These are phyloP conservation scores for Furnarius figulus DNA, from an alignment of 2,113 vertebrate genomes.

Conservation along the genomic window DNA sequence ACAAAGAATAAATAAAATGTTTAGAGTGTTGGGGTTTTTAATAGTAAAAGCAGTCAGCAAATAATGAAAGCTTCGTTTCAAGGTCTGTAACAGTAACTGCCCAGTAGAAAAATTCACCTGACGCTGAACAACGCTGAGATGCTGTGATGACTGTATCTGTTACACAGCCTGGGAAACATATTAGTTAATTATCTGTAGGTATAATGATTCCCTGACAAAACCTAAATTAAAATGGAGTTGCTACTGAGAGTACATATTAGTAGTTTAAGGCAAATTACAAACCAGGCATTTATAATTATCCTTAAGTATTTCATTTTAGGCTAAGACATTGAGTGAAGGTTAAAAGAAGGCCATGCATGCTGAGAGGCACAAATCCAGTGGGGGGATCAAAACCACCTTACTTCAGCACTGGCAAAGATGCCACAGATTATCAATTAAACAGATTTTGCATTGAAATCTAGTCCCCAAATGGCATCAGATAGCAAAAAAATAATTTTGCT, in stretches of 20 bases:
- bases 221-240: constrained; percentile 11
- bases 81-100: not conserved
- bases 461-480: not conserved
- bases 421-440: not conserved
- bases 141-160: not conserved
- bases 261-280: constrained; percentile 11
- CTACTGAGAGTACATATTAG: not conserved
- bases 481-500: constrained; percentile 41
- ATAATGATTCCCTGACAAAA: constrained; percentile 27
- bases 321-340: not conserved
- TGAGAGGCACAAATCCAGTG: not conserved
- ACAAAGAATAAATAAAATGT: not conserved
- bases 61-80: constrained; percentile 43
- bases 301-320: not conserved
- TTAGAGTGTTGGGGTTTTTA: not conserved
- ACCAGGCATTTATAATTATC: not conserved
- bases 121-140: not conserved
- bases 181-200: constrained; percentile 30
- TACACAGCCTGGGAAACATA: constrained; percentile 12
- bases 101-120: constrained; percentile 27
- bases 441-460: not conserved
- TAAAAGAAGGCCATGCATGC: not conserved
- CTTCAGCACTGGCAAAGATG: not conserved
- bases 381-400: not conserved
- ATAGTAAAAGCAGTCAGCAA: not conserved